Evolutionary conservation across 1,140 invertebrate genomes (phyloP).

Genomic region (Planococcus citri): DNA sequence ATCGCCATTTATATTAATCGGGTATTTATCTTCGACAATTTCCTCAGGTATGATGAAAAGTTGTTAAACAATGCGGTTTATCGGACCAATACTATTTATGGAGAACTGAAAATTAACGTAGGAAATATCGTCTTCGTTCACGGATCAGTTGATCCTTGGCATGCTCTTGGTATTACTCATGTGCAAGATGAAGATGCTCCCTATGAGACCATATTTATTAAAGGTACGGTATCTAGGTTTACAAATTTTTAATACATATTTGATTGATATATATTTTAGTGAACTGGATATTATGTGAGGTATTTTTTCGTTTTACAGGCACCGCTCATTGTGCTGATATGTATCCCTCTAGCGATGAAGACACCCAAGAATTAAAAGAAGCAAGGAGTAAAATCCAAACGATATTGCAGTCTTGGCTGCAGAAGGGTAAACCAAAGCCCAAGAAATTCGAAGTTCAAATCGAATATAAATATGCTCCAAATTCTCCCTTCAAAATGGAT

Average conservation of each 20-base stretch:
- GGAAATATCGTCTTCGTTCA: slow-evolving; percentile 74
- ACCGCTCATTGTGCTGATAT: slow-evolving; percentile 18
- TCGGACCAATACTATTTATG: slow-evolving; percentile 68
- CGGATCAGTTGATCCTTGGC: slow-evolving; percentile 87
- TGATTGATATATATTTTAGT: neutral
- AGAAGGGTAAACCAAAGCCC: neutral
- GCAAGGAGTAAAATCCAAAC: neutral
- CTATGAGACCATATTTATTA: slow-evolving; percentile 26
- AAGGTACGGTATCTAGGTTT: neutral
- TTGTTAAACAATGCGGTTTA: slow-evolving; percentile 47
- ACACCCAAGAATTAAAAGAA: neutral
- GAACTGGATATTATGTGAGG: neutral
- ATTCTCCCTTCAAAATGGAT: too few species aligned
- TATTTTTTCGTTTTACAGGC: too few species aligned
- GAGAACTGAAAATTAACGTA: slow-evolving; percentile 54
- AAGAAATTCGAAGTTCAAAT: too few species aligned
- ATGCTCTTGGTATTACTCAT: slow-evolving; percentile 60
- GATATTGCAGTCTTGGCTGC: neutral
- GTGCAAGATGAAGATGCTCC: neutral
- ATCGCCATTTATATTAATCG: neutral
- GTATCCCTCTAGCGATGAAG: neutral
- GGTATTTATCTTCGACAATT: neutral
- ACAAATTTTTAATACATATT: neutral
- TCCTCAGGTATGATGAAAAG: slow-evolving; percentile 41
- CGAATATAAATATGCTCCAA: too few species aligned